Evolutionary conservation across 1,140 invertebrate genomes (phyloP).

Genomic region (Bombus picipes): DNA sequence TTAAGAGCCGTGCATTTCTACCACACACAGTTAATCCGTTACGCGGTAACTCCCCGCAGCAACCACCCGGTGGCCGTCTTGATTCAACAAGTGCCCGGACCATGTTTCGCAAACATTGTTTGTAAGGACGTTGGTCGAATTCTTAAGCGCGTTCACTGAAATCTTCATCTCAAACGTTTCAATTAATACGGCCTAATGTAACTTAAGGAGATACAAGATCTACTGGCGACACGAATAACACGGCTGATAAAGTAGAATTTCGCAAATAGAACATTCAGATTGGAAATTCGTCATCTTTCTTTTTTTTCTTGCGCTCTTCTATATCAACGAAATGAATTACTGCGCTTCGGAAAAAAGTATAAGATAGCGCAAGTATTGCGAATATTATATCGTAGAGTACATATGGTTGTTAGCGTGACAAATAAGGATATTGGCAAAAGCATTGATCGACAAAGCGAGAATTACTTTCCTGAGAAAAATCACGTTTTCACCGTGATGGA

Average conservation of each 20-base stretch:
- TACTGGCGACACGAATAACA: too few species aligned
- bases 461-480: constrained; percentile 28
- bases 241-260: not conserved
- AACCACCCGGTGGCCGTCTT: constrained; percentile 61
- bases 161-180: not conserved
- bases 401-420: too few species aligned
- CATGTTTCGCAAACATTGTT: constrained; percentile 67
- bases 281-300: not conserved
- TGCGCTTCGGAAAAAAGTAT: not conserved
- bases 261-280: too few species aligned
- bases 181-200: not conserved
- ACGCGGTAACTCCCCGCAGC: constrained; percentile 67
- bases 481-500: constrained; percentile 45
- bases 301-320: too few species aligned
- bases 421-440: not conserved
- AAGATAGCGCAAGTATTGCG: not conserved
- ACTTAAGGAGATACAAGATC: too few species aligned
- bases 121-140: constrained; percentile 49
- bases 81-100: constrained; percentile 81
- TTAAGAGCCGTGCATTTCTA: constrained; percentile 75
- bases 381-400: not conserved
- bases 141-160: constrained; percentile 20
- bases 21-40: constrained; percentile 75
- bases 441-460: constrained; percentile 7
- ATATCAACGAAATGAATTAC: not conserved